phyloP scores from a whole-genome alignment of 2,797 vertebrate species.

The Numenius phaeopus region DNA sequence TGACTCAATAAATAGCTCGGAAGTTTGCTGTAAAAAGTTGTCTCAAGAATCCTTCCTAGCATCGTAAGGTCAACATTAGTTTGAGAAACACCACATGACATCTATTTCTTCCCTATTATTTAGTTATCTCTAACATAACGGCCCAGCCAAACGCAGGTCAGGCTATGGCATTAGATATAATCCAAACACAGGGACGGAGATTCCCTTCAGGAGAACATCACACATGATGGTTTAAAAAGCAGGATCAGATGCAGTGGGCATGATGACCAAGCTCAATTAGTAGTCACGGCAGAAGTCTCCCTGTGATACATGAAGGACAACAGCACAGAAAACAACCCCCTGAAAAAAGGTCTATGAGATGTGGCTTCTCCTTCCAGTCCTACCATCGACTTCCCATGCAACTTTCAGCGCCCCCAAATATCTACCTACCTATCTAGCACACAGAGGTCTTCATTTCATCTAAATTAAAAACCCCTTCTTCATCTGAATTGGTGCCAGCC shows the following conservation, averaged over 20 bases:
- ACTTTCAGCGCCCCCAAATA: background rate
- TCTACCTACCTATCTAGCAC: too few species aligned
- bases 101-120: background rate
- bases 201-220: background rate
- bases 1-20: background rate
- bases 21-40: background rate
- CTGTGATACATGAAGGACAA: background rate
- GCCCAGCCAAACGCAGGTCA: fast-evolving
- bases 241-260: background rate
- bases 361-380: background rate
- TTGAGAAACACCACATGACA: background rate
- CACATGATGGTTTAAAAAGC: background rate
- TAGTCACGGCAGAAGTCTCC: background rate
- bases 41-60: background rate
- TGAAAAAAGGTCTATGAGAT: background rate
- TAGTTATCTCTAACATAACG: fast-evolving
- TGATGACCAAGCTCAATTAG: background rate
- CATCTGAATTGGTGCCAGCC: background rate
- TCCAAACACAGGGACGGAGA: background rate
- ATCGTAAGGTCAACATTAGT: fast-evolving
- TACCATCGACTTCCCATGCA: fast-evolving
- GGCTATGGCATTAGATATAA: background rate
- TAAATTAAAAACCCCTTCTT: background rate
- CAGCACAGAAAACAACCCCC: background rate
- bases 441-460: background rate